phyloP scores from a whole-genome alignment of 2,113 vertebrate species.

The Capricornis sumatraensis region DNA sequence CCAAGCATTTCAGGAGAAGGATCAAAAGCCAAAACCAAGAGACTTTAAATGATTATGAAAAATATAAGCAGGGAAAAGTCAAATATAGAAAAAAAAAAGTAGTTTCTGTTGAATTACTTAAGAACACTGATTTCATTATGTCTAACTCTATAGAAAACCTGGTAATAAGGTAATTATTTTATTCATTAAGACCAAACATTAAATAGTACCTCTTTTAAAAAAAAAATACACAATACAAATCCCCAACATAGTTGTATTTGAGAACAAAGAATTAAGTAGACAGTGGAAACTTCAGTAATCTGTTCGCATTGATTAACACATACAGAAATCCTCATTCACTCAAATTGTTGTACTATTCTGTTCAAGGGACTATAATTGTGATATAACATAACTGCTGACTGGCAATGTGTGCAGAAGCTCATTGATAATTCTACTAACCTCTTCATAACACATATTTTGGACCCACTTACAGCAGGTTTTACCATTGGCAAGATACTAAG shows the following conservation, averaged over 20 bases:
- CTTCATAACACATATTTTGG: not conserved
- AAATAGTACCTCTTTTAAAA: not conserved
- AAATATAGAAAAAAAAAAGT: not conserved
- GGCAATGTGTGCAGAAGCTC: not conserved
- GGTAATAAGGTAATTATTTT: not conserved
- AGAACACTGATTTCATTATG: not conserved
- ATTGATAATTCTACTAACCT: not conserved
- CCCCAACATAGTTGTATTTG: not conserved
- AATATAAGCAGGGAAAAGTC: not conserved
- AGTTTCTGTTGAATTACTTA: not conserved
- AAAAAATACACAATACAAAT: not conserved
- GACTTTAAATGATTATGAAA: not conserved
- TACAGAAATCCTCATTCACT: not conserved
- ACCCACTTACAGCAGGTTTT: not conserved
- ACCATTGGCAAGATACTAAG: not conserved
- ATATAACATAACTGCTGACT: not conserved
- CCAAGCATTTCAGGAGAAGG: not conserved
- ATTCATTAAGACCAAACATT: not conserved
- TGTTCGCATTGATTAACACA: not conserved
- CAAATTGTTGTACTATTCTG: not conserved
- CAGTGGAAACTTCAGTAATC: not conserved
- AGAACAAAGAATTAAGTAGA: not conserved
- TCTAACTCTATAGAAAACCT: not conserved
- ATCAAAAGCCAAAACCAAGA: not conserved
- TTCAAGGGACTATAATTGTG: not conserved